Base-by-base conservation (phyloP, 2,797 vertebrate species). In the Muscicapa striata region DNA sequence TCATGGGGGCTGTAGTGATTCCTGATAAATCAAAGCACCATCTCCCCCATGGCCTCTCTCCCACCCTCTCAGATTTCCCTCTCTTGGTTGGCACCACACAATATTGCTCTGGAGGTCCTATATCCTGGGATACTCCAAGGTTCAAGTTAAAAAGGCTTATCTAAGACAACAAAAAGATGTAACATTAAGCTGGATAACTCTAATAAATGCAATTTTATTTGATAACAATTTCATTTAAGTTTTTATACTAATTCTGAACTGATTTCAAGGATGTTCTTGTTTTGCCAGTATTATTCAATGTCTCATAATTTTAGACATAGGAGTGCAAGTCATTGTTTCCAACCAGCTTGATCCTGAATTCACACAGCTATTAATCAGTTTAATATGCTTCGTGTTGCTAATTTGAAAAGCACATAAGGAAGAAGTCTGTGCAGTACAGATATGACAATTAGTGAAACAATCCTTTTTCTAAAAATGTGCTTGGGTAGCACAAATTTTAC, bases 401-500 rank as follows among this genome's bases (percentile, higher is more conserved):
- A 97, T 97, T 97, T 96, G 96, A 95, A 97, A 97, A 97, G 91
- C 86, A 97, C 83, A 93, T 94, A 93, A 95, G 95, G 89, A 97
- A 95, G 87, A 91, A 94, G 96, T 87, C 97, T 97, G 97, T 90
- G 81, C 95, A 67, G 90, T 52, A 93, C 61, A 97, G 97, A 98
- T 98, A 98, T 95, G 97, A 97, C 95, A 97, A 96, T 94, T 96
- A 92, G 87, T 95, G 92, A 97, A 97, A 97, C 87, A 96, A 97
- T 97, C 89, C 90, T 83, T 94, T 97, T 96, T 96, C 90, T 54
- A 36, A 61, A 69, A 93, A 95, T 90, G 95, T 96, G 75, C 90
- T 94, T 88, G 96, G 54, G 48, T 95, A 93, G 94, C 94, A 96
- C 88, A 97, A 97, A 93, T 96, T 94, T 96, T 95, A 96, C 94